Evolutionary conservation across 1,140 invertebrate genomes (phyloP).

Genomic region (Pseudachorutes palmiensis): DNA sequence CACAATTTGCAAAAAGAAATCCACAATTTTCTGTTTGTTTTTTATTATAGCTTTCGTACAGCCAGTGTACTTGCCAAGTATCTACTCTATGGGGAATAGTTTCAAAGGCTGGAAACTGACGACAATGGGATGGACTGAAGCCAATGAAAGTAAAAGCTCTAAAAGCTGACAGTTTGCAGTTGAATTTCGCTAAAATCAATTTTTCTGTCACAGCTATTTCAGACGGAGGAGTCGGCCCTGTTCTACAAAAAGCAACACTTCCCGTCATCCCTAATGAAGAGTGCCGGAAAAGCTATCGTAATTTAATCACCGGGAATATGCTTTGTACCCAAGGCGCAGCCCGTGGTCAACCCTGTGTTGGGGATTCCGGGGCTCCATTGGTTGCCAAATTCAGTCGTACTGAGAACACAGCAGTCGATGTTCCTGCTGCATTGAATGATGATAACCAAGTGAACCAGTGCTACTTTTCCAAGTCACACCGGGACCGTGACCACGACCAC

Average conservation of each 20-base stretch:
- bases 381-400: constrained; percentile 22
- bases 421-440: neutral
- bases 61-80: constrained; percentile 29
- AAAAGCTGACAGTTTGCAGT: too few relatives aligned
- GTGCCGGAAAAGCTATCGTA: constrained; percentile 23
- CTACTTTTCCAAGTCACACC: constrained; percentile 17
- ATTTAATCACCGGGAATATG: constrained; percentile 27
- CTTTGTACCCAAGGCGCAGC: constrained; percentile 27
- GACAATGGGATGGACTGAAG: constrained; percentile 29
- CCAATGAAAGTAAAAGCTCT: constrained; percentile 19
- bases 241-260: constrained; percentile 20
- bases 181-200: neutral
- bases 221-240: constrained; percentile 15
- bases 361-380: constrained; percentile 27
- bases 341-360: constrained; percentile 1
- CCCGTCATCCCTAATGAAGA: constrained; percentile 26
- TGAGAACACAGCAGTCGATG: neutral
- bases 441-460: constrained; percentile 22
- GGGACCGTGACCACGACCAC: constrained; percentile 11
- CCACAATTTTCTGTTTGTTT: too few relatives aligned
- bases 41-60: constrained; percentile 25
- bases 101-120: constrained; percentile 26
- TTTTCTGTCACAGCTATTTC: neutral
- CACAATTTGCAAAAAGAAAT: neutral
- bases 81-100: constrained; percentile 23